Conservation (phyloP, 2,888 invertebrate genomes). For the Nebria salina region DNA sequence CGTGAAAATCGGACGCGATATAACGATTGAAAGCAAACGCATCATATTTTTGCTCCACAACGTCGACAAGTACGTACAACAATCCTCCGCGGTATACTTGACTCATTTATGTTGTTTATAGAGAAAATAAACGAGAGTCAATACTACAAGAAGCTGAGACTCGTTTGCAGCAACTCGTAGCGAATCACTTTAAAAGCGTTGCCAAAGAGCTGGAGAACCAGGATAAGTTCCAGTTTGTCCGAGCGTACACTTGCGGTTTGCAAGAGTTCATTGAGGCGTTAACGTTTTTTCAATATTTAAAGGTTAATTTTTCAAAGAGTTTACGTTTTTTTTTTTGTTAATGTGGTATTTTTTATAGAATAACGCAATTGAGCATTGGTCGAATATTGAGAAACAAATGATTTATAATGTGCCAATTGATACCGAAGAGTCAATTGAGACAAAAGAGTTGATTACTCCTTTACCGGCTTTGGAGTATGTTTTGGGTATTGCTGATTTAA, state of each 20-base stretch:
- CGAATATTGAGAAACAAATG: slow-evolving; percentile 67
- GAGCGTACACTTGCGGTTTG: slow-evolving; percentile 73
- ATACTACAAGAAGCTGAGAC: slow-evolving; percentile 72
- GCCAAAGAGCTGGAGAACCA: slow-evolving; percentile 77
- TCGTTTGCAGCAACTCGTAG: slow-evolving; percentile 72
- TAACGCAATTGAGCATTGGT: slow-evolving; percentile 38
- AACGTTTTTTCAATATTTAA: slow-evolving; percentile 78
- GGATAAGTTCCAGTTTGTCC: slow-evolving; percentile 75
- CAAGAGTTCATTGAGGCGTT: slow-evolving; percentile 91
- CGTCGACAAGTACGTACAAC: slow-evolving; percentile 60
- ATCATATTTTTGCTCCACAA: slow-evolving; percentile 88
- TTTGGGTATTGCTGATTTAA: slow-evolving; percentile 76
- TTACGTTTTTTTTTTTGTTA: slow-evolving; percentile 3
- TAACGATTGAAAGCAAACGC: slow-evolving; percentile 90
- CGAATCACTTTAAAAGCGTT: slow-evolving; percentile 71
- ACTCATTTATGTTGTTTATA: slow-evolving; percentile 50
- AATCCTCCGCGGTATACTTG: too few species aligned
- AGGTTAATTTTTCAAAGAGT: slow-evolving; percentile 50
- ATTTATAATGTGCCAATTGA: slow-evolving; percentile 58
- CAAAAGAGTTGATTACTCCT: slow-evolving; percentile 52
- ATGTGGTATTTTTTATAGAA: slow-evolving; percentile 2
- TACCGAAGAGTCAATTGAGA: slow-evolving; percentile 45
- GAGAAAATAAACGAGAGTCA: slow-evolving; percentile 66
- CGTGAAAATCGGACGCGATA: slow-evolving; percentile 82
- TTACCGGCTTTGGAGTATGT: slow-evolving; percentile 66